phyloP scores from a whole-genome alignment of 2,888 invertebrate species.

The Parapristionchus giblindavisi region DNA sequence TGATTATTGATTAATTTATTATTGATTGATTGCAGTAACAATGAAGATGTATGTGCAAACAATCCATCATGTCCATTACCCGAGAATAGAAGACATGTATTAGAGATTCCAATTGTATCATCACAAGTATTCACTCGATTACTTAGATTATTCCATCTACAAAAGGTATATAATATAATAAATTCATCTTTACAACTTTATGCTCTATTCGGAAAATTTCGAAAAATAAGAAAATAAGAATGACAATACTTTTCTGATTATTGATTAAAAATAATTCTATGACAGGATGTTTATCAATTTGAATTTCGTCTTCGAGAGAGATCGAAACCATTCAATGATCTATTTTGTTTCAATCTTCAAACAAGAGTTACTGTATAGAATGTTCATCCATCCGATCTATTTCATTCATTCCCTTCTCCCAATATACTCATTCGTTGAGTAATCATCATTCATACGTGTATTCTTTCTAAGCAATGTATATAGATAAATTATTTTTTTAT shows the following conservation, averaged over 20 bases:
- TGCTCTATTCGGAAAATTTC: no score
- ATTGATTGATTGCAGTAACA: constrained; percentile 44
- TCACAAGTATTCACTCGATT: constrained; percentile 57
- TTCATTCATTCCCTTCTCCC: no score
- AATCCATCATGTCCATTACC: constrained; percentile 57
- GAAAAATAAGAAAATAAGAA: no score
- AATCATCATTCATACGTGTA: no score
- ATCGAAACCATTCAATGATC: constrained; percentile 55
- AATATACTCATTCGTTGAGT: no score
- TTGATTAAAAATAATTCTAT: not conserved
- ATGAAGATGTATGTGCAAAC: constrained; percentile 55
- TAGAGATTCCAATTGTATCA: constrained; percentile 60
- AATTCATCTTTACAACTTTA: no score
- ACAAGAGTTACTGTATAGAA: constrained; percentile 55
- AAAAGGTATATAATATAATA: no score
- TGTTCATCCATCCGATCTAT: no score
- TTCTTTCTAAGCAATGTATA: no score
- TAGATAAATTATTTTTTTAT: no score
- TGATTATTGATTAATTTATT: not conserved
- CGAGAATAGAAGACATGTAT: constrained; percentile 60
- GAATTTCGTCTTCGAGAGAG: constrained; percentile 59
- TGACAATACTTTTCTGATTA: no score
- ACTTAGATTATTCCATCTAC: constrained; percentile 59
- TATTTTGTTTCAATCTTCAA: constrained; percentile 62
- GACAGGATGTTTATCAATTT: constrained; percentile 36